Evolutionary conservation across 2,113 vertebrate genomes (phyloP).

Genomic region (Perca fluviatilis): DNA sequence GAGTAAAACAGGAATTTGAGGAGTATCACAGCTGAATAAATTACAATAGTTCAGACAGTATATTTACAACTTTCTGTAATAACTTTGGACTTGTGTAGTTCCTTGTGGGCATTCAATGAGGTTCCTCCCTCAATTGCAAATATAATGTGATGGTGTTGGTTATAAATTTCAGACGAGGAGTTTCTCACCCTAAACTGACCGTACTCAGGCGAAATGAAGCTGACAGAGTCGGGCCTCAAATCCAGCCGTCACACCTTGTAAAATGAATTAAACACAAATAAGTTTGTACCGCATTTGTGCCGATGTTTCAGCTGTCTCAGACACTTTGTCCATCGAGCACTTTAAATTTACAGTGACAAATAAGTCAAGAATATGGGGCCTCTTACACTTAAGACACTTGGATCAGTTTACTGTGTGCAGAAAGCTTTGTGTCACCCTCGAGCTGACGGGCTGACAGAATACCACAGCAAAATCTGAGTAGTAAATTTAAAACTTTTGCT

Average conservation of each 20-base stretch:
- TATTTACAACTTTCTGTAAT: slow-evolving; percentile 39
- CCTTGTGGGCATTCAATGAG: slow-evolving; percentile 1
- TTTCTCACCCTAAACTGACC: neutral
- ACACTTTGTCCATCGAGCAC: neutral
- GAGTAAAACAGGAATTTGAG: slow-evolving; percentile 9
- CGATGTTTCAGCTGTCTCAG: slow-evolving; percentile 13
- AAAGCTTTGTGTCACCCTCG: slow-evolving; percentile 20
- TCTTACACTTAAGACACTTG: slow-evolving; percentile 47
- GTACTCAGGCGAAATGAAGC: slow-evolving; percentile 6
- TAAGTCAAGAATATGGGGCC: slow-evolving; percentile 21
- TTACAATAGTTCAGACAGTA: slow-evolving; percentile 10
- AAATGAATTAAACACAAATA: slow-evolving; percentile 36
- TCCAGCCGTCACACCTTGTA: slow-evolving; percentile 39
- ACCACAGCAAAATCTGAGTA: slow-evolving; percentile 31
- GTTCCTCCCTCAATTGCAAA: slow-evolving; percentile 7
- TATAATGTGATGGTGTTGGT: neutral
- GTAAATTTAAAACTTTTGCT: slow-evolving; percentile 39
- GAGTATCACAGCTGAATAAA: slow-evolving; percentile 35
- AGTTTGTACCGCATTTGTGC: neutral
- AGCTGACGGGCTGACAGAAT: slow-evolving; percentile 14
- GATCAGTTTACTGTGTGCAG: slow-evolving; percentile 30
- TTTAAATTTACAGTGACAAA: slow-evolving; percentile 25
- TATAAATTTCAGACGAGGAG: slow-evolving; percentile 3
- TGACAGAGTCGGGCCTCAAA: slow-evolving; percentile 5
- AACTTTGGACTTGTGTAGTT: slow-evolving; percentile 39